A percentile compares a stretch with the other conserved stretches of the same genome.
phyloP scores from a whole-genome alignment of 1,140 invertebrate species.

The Leptinotarsa texana region DNA sequence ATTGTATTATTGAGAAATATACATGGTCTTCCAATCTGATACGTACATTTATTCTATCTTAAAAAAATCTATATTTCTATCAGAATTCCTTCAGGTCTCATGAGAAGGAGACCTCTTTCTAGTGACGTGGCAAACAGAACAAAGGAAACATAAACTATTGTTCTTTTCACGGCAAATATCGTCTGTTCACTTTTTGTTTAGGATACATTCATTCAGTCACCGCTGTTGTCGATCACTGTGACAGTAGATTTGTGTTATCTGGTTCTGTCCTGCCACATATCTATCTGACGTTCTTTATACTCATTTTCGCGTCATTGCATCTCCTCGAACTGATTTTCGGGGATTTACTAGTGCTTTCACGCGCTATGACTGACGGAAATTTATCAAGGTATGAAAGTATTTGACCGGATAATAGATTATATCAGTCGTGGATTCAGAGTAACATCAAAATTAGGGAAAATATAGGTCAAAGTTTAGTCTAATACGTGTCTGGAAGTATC shows the following conservation, averaged over 20 bases:
- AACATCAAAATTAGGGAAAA: too few relatives aligned
- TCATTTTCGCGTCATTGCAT: conserved; percentile 36
- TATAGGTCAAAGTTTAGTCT: too few relatives aligned
- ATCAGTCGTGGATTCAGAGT: too few relatives aligned
- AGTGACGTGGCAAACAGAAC: neutral
- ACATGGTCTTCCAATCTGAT: too few relatives aligned
- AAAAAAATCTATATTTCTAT: too few relatives aligned
- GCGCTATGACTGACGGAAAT: conserved; percentile 19
- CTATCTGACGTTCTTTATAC: conserved; percentile 41
- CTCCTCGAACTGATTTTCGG: conserved; percentile 1
- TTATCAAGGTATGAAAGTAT: neutral
- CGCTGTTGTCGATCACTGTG: conserved; percentile 44
- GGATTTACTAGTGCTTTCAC: neutral
- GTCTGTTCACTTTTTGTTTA: conserved; percentile 46
- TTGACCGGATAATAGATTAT: too few relatives aligned
- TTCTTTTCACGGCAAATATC: conserved; percentile 45
- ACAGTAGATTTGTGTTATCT: conserved; percentile 49
- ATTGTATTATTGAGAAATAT: too few relatives aligned
- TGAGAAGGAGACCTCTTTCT: neutral
- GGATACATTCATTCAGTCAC: conserved; percentile 43
- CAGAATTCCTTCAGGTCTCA: too few relatives aligned
- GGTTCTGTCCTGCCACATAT: conserved; percentile 45
- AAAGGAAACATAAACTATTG: conserved; percentile 11
- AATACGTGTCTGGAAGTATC: too few relatives aligned
- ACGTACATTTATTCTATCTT: too few relatives aligned